Percentiles rank a stretch among this genome's conserved stretches.
Conservation (phyloP, 1,140 invertebrate species). For the Drosophila malerkotliana region DNA sequence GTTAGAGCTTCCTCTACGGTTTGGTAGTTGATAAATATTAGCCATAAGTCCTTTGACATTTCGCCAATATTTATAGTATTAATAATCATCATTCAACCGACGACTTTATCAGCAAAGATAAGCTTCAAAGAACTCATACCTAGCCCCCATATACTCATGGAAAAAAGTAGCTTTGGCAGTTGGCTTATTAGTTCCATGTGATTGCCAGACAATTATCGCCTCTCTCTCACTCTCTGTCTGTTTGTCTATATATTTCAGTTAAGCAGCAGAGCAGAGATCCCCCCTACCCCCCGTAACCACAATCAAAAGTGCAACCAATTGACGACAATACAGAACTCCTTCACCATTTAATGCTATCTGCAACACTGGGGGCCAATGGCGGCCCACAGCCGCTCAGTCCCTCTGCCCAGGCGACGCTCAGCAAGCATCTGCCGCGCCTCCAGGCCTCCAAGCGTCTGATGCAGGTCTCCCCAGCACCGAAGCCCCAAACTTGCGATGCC, state of each 20-base stretch:
- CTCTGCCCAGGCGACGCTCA: constrained; percentile 80
- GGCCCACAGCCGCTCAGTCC: constrained; percentile 76
- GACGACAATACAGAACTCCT: constrained; percentile 31
- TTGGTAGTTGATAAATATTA: constrained; percentile 62
- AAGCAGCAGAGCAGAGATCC: constrained; percentile 38
- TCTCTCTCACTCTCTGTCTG: constrained; percentile 25
- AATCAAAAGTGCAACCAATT: constrained; percentile 12
- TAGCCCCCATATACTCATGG: not conserved
- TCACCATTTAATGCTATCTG: constrained; percentile 73
- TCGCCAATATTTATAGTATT: constrained; percentile 77
- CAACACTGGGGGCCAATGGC: constrained; percentile 75
- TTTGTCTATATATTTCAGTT: constrained; percentile 25
- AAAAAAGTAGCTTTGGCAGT: constrained; percentile 44
- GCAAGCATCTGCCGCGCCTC: constrained; percentile 79
- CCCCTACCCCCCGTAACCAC: not conserved
- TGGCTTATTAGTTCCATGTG: constrained; percentile 72
- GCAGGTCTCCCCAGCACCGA: constrained; percentile 42
- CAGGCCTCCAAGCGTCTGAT: constrained; percentile 70
- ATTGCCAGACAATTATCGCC: constrained; percentile 61
- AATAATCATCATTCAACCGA: constrained; percentile 69
- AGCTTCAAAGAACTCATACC: constrained; percentile 50
- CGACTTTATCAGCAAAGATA: constrained; percentile 68
- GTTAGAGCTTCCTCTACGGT: constrained; percentile 9
- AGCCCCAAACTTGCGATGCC: constrained; percentile 72
- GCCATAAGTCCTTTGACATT: constrained; percentile 73